Evolutionary conservation across 2,113 vertebrate species (phyloP).

Genomic region (Rhabdomys dilectus): DNA sequence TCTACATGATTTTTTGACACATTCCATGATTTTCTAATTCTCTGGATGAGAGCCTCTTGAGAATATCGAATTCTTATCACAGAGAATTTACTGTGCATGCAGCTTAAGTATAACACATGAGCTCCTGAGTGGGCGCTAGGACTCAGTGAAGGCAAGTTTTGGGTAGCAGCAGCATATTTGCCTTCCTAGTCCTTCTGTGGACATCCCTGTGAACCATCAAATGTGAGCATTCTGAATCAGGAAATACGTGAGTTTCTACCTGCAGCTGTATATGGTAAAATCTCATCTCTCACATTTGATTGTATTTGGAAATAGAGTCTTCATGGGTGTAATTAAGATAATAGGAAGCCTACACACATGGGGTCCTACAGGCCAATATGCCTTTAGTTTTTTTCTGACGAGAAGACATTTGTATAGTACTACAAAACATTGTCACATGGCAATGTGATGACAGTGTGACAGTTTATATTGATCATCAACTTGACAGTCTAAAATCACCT

Average conservation of each 20-base stretch:
- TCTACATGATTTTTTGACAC: constrained; percentile 46
- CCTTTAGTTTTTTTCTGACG: not conserved
- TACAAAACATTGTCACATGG: not conserved
- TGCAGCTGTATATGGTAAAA: not conserved
- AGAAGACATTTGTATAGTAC: not conserved
- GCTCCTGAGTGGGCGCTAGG: not conserved
- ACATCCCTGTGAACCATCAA: not conserved
- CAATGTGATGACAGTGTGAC: not conserved
- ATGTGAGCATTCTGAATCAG: not conserved
- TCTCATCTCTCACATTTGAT: not conserved
- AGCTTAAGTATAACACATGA: not conserved
- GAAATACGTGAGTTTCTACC: not conserved
- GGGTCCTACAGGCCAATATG: not conserved
- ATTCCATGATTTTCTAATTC: not conserved
- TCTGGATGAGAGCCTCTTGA: not conserved
- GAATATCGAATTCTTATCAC: constrained; percentile 2
- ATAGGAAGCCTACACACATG: not conserved
- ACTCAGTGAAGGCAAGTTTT: not conserved
- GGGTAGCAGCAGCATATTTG: not conserved
- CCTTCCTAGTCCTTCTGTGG: not conserved
- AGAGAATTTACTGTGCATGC: not conserved
- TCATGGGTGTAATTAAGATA: not conserved
- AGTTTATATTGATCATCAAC: not conserved
- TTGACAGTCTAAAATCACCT: not conserved
- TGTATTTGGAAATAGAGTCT: not conserved